Conservation (phyloP, 2,888 invertebrate species). For the Acheta domesticus region DNA sequence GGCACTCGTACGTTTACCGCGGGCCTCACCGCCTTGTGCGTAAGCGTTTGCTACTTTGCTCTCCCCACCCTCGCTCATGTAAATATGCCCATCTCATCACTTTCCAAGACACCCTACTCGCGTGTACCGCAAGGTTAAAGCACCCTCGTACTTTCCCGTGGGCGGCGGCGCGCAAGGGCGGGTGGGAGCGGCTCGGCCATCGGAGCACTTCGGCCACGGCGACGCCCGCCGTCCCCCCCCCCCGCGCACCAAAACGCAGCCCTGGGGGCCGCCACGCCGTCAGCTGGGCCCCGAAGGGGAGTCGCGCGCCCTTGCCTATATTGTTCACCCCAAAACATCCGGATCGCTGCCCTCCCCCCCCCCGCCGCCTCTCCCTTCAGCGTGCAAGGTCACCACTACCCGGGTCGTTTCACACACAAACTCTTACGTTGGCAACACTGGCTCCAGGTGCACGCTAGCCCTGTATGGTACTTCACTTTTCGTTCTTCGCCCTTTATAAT, state of each 20-base stretch:
- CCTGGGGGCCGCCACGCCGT: background rate
- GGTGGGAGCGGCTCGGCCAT: background rate
- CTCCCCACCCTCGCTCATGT: no score
- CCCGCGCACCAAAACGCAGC: background rate
- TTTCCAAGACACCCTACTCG: no score
- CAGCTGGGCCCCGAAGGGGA: slow-evolving; percentile 6
- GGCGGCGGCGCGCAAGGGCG: no score
- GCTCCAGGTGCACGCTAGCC: slow-evolving; percentile 8
- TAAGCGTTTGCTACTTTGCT: no score
- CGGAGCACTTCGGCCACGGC: background rate
- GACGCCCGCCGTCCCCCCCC: background rate
- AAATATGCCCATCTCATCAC: no score
- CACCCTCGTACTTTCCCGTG: no score
- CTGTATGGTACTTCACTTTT: slow-evolving; percentile 10
- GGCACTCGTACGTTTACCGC: no score
- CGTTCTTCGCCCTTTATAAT: slow-evolving; percentile 18
- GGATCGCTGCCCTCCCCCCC: background rate
- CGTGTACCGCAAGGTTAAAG: no score
- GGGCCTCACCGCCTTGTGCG: no score
- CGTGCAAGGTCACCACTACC: background rate
- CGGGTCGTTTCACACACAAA: slow-evolving; percentile 4
- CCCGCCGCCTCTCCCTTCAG: no score
- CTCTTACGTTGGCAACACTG: slow-evolving; percentile 18
- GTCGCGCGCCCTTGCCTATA: background rate
- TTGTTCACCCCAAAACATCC: slow-evolving; percentile 6